Conservation (phyloP, 2,113 vertebrate genomes). For the Perca flavescens region DNA sequence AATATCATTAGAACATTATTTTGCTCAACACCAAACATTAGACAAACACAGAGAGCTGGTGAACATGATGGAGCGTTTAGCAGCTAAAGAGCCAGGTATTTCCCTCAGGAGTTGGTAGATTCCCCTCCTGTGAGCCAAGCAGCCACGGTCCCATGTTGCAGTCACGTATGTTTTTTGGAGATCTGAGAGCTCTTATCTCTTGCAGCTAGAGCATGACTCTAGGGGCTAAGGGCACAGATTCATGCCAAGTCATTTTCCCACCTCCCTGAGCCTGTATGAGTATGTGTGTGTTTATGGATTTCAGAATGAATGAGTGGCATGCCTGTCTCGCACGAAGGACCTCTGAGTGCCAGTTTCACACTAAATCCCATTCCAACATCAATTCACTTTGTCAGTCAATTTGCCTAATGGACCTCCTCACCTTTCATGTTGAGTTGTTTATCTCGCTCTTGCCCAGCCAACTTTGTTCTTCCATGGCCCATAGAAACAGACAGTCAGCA, state of each 20-base stretch:
- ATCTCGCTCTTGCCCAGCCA: conserved; percentile 39
- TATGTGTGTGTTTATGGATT: conserved; percentile 48
- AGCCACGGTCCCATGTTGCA: conserved; percentile 36
- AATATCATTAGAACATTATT: no score
- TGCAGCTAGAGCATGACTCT: conserved; percentile 52
- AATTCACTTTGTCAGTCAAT: conserved; percentile 63
- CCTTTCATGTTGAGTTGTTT: conserved; percentile 62
- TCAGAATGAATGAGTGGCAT: conserved; percentile 42
- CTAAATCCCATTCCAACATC: conserved; percentile 34
- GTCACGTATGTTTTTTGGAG: conserved; percentile 44
- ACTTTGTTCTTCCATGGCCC: conserved; percentile 34
- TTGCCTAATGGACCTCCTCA: conserved; percentile 62
- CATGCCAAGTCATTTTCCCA: conserved; percentile 44
- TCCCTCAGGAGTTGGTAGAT: background rate
- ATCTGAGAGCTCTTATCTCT: conserved; percentile 70
- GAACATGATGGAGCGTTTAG: no score
- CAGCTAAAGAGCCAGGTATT: background rate
- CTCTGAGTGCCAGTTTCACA: conserved; percentile 58
- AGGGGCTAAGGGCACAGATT: conserved; percentile 59
- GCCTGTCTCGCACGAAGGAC: conserved; percentile 54
- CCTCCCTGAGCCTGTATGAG: conserved; percentile 24
- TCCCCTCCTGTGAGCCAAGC: conserved; percentile 9
- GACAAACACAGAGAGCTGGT: background rate
- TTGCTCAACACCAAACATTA: no score
- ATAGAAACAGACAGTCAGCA: conserved; percentile 40